Conservation (phyloP, 2,113 vertebrate genomes). For the Malaclemys terrapin region DNA sequence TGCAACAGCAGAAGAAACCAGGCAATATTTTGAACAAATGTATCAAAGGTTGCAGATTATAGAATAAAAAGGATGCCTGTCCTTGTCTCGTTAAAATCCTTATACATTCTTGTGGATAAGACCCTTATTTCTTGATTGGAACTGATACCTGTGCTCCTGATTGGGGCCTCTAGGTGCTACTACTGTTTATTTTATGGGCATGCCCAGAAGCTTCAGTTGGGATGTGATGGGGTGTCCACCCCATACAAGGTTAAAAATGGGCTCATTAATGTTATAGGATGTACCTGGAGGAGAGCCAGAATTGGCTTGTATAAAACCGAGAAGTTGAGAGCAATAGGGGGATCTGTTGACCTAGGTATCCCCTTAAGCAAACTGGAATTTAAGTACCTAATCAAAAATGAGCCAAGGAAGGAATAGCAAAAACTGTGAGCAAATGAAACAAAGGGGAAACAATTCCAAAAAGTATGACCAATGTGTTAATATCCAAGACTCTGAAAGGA, state of each 20-base stretch:
- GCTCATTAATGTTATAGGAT: too few relatives aligned
- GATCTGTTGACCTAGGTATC: too few relatives aligned
- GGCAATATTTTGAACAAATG: background rate
- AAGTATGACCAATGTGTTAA: background rate
- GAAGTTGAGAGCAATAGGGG: too few relatives aligned
- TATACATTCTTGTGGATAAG: background rate
- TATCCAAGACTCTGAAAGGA: background rate
- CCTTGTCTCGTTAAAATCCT: background rate
- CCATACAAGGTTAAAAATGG: too few relatives aligned
- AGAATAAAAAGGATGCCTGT: background rate
- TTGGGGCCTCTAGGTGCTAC: rapidly evolving
- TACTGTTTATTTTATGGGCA: rapidly evolving
- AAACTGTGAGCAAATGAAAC: too few relatives aligned
- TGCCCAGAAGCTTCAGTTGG: background rate
- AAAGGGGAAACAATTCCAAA: background rate
- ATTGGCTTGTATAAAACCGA: too few relatives aligned
- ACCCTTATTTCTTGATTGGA: background rate
- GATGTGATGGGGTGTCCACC: background rate
- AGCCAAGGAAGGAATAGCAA: too few relatives aligned
- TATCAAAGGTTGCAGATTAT: background rate
- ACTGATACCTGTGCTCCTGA: background rate
- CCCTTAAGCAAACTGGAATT: too few relatives aligned
- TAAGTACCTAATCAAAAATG: too few relatives aligned
- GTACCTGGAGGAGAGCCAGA: too few relatives aligned
- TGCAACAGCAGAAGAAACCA: background rate